phyloP scores from a whole-genome alignment of 2,888 invertebrate species.

The Trichopoda pennipes region DNA sequence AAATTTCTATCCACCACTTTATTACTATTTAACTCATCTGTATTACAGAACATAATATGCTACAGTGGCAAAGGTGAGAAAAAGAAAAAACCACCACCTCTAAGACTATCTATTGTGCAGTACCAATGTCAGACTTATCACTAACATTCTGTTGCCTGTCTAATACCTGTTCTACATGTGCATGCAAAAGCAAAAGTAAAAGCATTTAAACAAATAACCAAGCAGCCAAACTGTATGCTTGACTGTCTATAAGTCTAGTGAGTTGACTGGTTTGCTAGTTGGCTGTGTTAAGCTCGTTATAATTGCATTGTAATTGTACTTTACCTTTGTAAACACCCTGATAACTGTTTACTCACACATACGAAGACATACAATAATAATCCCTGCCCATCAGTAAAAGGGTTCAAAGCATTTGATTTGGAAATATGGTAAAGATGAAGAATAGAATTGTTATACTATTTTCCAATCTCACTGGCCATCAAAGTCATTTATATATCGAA shows the following conservation, averaged over 20 bases:
- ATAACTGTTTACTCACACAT: background rate
- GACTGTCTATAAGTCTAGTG: conserved; percentile 3
- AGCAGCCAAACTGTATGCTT: conserved; percentile 4
- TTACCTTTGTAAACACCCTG: conserved; percentile 62
- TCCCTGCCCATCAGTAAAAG: background rate
- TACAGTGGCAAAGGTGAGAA: background rate
- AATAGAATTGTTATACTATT: conserved; percentile 75
- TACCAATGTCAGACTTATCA: too few species aligned
- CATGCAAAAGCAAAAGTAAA: background rate
- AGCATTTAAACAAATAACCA: background rate
- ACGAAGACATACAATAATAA: conserved; percentile 9
- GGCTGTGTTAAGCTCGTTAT: conserved; percentile 74
- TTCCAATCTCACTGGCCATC: conserved; percentile 77
- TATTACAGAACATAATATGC: too few species aligned
- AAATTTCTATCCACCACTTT: conserved; percentile 34
- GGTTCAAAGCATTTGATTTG: conserved; percentile 14
- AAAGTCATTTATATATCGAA: conserved; percentile 76
- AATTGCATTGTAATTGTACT: conserved; percentile 76
- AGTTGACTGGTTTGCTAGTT: conserved; percentile 3
- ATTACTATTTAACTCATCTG: background rate
- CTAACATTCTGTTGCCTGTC: background rate
- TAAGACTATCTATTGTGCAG: too few species aligned
- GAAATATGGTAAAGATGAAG: background rate
- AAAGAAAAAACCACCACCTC: background rate
- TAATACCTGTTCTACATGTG: background rate